Base-by-base conservation (phyloP, 2,113 vertebrate genomes). In the Sander lucioperca region DNA sequence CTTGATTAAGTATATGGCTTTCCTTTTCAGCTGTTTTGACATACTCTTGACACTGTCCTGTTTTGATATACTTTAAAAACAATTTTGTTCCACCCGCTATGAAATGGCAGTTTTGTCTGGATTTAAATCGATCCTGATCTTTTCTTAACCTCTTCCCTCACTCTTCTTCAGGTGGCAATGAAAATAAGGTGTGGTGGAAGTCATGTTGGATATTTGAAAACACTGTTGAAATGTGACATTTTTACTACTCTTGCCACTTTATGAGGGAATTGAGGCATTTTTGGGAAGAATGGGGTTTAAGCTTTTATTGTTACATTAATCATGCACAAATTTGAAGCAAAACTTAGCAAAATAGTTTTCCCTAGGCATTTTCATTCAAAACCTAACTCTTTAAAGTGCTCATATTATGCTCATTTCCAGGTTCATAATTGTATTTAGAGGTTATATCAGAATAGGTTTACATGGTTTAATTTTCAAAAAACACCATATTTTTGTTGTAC, bases 221-320 rank as follows among this genome's bases (percentile, higher is more conserved):
- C 27, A 25, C 16, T 87, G 90, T 95, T 91, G 93, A 88, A 75
- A 86, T 93, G 82, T 87, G 90, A 95, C 93, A 92, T 88, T 93
- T 92, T 90, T 16, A 45, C 91, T n/a, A 18, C 89, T 73, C 43
- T 80, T 67, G 77, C 59, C 92, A 93, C 90, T 92, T 94, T 89
- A 90, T 91, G 51, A 80, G 93, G 94, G 93, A 95, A 90, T 80
- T 6, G 2, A 88, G 85, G 59, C 6, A 7, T 59, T 54, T 27
- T 36, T n/a, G 21, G 86, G 93, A 91, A 94, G 94, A 94, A 84
- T 81, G n/a, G 65, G 74, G 63, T 95, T 95, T 94, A 95, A 93
- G 91, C 91, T 92, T 92, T 90, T 88, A 93, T 94, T 94, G 92
- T 96, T 93, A 95, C 95, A 96, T 96, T 94, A 96, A 94, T 96